These are phyloP conservation scores for Calliopum simillimum DNA, from an alignment of 2,888 invertebrate species.

Conservation along the genomic window DNA sequence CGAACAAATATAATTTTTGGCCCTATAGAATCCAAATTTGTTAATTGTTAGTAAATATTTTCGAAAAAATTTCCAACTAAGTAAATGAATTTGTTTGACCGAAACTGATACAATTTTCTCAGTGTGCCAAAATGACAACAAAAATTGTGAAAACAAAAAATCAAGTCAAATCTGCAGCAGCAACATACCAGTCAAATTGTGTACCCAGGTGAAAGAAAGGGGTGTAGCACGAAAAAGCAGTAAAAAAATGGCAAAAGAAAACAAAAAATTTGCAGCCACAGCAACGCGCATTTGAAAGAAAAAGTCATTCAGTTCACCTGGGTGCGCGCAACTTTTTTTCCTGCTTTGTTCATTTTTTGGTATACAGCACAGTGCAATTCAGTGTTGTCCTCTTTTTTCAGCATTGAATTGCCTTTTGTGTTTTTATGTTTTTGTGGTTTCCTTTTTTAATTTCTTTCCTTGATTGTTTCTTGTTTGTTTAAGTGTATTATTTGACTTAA, in stretches of 20 bases:
- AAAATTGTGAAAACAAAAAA: too few relatives aligned
- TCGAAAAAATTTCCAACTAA: too few relatives aligned
- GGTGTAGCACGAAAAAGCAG: background rate
- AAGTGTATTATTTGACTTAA: too few relatives aligned
- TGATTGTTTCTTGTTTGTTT: constrained; percentile 1
- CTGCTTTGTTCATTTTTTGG: background rate
- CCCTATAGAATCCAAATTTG: too few relatives aligned
- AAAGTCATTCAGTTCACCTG: constrained; percentile 14
- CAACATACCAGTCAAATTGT: too few relatives aligned
- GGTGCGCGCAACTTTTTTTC: constrained; percentile 4
- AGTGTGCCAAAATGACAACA: too few relatives aligned
- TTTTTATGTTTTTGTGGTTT: background rate
- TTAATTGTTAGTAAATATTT: too few relatives aligned
- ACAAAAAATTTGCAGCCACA: constrained; percentile 16
- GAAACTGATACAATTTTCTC: too few relatives aligned
- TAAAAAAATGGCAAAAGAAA: background rate
- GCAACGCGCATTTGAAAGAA: constrained; percentile 14
- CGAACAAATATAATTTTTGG: too few relatives aligned
- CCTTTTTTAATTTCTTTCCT: background rate
- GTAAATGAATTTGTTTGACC: too few relatives aligned
- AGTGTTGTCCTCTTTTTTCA: background rate
- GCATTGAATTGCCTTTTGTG: background rate
- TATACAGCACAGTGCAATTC: background rate
- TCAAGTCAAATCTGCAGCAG: too few relatives aligned
- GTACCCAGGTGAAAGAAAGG: background rate